These are phyloP conservation scores for Drosophila santomea DNA, from an alignment of 1,140 invertebrate genomes.

Conservation along the genomic window DNA sequence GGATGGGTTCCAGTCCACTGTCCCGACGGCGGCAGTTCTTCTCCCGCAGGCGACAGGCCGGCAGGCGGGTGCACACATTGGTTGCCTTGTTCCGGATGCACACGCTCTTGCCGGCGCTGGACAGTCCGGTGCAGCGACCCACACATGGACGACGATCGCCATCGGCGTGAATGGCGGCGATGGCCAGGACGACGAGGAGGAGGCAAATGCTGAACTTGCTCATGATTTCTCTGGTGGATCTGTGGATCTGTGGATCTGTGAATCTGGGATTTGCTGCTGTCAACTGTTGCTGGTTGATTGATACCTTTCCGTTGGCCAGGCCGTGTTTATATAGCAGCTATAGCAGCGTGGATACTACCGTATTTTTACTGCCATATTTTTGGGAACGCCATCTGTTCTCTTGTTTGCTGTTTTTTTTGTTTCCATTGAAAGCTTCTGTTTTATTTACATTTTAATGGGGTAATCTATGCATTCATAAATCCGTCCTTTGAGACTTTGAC, in stretches of 20 bases:
- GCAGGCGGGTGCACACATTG: conserved; percentile 59
- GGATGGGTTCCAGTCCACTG: conserved; percentile 19
- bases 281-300: conserved; percentile 5
- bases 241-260: neutral
- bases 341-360: neutral
- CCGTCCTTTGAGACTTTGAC: too few relatives aligned
- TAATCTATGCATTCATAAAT: neutral
- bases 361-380: neutral
- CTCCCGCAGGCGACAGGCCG: conserved; percentile 56
- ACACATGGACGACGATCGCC: conserved; percentile 20
- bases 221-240: conserved; percentile 29
- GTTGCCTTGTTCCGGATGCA: conserved; percentile 43
- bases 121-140: conserved; percentile 48
- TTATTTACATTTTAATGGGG: neutral
- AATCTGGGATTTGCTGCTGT: neutral
- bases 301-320: neutral
- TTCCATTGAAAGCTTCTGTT: neutral
- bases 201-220: conserved; percentile 53
- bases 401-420: neutral
- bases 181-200: conserved; percentile 30
- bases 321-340: conserved; percentile 25
- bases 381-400: conserved; percentile 13
- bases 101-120: conserved; percentile 14
- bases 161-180: conserved; percentile 25
- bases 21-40: conserved; percentile 55